These are phyloP conservation scores for Oxyura jamaicensis DNA, from an alignment of 2,113 vertebrate genomes.

Conservation along the genomic window DNA sequence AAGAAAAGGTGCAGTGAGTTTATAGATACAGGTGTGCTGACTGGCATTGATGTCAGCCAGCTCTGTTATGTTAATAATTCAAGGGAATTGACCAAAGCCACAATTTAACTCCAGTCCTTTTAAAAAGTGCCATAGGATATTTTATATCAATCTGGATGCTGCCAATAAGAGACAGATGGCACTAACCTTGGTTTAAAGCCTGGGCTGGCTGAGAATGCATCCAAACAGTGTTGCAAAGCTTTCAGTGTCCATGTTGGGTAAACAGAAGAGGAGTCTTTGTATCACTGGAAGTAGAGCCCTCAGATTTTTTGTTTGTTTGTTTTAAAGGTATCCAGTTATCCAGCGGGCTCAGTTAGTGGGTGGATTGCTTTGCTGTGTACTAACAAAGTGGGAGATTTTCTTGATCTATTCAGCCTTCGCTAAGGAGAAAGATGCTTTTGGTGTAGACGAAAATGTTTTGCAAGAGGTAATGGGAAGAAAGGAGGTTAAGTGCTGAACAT, in stretches of 20 bases:
- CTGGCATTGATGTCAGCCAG: background rate
- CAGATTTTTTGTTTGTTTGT: background rate
- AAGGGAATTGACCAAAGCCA: background rate
- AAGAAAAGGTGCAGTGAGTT: background rate
- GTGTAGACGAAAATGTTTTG: background rate
- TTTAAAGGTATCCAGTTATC: background rate
- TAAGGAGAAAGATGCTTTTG: background rate
- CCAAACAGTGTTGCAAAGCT: background rate
- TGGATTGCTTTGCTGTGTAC: background rate
- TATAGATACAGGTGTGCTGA: background rate
- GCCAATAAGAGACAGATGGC: conserved; percentile 56
- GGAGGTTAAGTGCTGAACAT: background rate
- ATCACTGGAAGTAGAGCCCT: background rate
- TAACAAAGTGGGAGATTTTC: background rate
- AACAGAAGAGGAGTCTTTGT: conserved; percentile 12
- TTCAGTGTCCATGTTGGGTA: background rate
- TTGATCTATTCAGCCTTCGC: background rate
- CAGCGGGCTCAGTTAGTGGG: background rate
- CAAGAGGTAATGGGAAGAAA: background rate
- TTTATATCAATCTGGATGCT: conserved; percentile 27
- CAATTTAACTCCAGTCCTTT: background rate
- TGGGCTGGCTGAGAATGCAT: conserved; percentile 22
- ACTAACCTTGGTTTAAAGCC: conserved; percentile 42
- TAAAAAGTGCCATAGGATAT: background rate
- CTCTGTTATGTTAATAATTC: background rate